Percentiles rank a stretch among this genome's conserved stretches.
phyloP scores from a whole-genome alignment of 2,888 invertebrate genomes.

The Tipula vernalis region DNA sequence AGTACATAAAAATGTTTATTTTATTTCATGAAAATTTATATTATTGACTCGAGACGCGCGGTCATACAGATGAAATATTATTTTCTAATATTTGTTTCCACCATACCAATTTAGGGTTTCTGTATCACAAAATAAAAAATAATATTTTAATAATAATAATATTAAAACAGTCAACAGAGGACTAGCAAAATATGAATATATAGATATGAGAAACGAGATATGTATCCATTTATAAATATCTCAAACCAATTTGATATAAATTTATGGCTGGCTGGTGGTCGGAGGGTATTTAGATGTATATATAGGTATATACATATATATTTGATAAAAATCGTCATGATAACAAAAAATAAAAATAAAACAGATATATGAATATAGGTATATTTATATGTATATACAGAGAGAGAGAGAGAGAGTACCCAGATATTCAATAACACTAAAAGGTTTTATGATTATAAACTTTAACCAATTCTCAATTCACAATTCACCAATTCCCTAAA shows the following conservation, averaged over 20 bases:
- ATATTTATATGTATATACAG: not conserved
- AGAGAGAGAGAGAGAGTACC: not conserved
- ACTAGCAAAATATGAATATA: not conserved
- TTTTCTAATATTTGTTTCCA: not conserved
- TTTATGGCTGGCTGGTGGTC: not conserved
- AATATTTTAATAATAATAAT: conserved; percentile 4
- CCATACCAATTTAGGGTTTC: not conserved
- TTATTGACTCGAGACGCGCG: not conserved
- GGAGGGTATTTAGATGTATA: not conserved
- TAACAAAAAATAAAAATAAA: not conserved
- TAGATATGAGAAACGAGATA: not conserved
- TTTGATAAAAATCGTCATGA: not conserved
- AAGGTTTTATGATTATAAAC: conserved; percentile 10
- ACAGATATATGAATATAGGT: not conserved
- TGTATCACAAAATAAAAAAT: not conserved
- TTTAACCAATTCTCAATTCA: not conserved
- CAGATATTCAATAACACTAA: conserved; percentile 11
- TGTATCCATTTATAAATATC: not conserved
- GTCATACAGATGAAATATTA: not conserved
- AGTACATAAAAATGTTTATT: not conserved
- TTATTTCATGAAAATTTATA: not conserved
- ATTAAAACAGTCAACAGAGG: conserved; percentile 4
- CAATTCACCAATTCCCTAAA: conserved; percentile 8
- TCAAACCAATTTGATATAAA: not conserved
- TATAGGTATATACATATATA: too few species aligned